Conservation (phyloP, 2,888 invertebrate species). For the Mechanitis messenoides region DNA sequence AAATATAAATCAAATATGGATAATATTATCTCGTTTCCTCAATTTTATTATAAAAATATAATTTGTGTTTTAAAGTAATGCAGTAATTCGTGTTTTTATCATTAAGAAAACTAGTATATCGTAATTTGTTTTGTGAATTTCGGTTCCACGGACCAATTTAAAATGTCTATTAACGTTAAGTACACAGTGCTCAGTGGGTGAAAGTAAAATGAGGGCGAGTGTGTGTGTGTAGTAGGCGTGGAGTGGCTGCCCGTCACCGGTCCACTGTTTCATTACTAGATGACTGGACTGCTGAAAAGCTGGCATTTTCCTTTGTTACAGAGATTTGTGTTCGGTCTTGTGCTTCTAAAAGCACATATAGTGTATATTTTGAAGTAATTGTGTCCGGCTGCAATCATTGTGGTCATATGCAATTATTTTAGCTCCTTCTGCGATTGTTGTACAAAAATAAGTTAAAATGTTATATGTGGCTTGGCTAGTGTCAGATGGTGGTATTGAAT, state of each 20-base stretch:
- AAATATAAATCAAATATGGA: constrained; percentile 60
- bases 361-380: constrained; percentile 18
- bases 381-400: neutral
- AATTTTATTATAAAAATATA: constrained; percentile 1
- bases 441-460: too few species aligned
- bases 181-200: constrained; percentile 42
- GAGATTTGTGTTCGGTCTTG: constrained; percentile 23
- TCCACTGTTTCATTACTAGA: constrained; percentile 63
- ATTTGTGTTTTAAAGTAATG: too few species aligned
- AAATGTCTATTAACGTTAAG: constrained; percentile 9
- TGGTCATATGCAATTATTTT: constrained; percentile 8
- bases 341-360: constrained; percentile 20
- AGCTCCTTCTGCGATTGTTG: neutral
- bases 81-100: too few species aligned
- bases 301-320: constrained; percentile 58
- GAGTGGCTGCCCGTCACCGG: constrained; percentile 38
- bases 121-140: constrained; percentile 7
- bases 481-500: too few species aligned
- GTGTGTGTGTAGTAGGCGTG: constrained; percentile 27
- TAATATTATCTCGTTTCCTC: constrained; percentile 30
- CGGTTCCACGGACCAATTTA: constrained; percentile 1
- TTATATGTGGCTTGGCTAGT: too few species aligned
- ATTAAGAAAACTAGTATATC: neutral
- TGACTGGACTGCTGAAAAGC: constrained; percentile 56
- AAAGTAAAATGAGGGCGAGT: constrained; percentile 48